These are phyloP conservation scores for Euschistus heros DNA, from an alignment of 1,140 invertebrate genomes.

Conservation along the genomic window DNA sequence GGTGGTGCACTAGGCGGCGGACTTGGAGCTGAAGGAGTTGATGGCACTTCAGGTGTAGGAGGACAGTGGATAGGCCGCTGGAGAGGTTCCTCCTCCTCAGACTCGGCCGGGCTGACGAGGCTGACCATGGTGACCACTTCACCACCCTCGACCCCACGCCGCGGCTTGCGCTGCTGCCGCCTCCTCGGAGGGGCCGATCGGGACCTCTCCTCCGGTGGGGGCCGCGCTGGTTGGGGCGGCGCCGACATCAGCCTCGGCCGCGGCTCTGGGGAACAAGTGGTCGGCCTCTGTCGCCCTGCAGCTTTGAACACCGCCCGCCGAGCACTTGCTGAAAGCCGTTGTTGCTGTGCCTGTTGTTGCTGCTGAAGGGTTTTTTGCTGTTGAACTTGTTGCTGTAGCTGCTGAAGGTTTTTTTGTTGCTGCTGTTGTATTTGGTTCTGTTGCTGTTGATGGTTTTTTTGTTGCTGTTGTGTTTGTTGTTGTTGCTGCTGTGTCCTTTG, in stretches of 20 bases:
- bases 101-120: slow-evolving; percentile 26
- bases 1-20: slow-evolving; percentile 13
- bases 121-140: slow-evolving; percentile 29
- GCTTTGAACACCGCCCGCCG: slow-evolving; percentile 10
- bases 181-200: slow-evolving; percentile 18
- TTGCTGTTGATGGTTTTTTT: too few relatives aligned
- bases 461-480: too few relatives aligned
- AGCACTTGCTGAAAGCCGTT: not conserved
- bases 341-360: not conserved
- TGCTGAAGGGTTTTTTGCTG: not conserved
- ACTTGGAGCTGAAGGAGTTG: not conserved
- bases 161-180: not conserved
- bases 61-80: not conserved
- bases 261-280: not conserved
- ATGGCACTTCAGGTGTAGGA: slow-evolving; percentile 4
- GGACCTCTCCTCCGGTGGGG: slow-evolving; percentile 1
- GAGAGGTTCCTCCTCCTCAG: slow-evolving; percentile 12
- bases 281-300: slow-evolving; percentile 9
- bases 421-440: too few relatives aligned
- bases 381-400: not conserved
- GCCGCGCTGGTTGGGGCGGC: slow-evolving; percentile 2
- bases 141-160: slow-evolving; percentile 18
- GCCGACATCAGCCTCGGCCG: slow-evolving; percentile 14
- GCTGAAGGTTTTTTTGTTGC: not conserved
- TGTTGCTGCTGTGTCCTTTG: too few relatives aligned